Evolutionary conservation across 2,113 vertebrate genomes (phyloP).

Genomic region (Martes martes): DNA sequence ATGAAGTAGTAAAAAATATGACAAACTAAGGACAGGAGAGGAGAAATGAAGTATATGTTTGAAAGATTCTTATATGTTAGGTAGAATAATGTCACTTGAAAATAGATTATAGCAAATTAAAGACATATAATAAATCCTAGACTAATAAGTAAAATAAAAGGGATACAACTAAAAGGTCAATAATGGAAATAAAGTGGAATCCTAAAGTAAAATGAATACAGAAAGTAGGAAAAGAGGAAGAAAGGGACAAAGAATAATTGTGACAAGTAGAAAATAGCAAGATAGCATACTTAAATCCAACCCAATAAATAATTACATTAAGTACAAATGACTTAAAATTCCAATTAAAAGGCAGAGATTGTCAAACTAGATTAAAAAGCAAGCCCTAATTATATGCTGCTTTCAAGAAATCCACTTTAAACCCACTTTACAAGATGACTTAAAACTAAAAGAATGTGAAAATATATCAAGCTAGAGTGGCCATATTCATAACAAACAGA

Average conservation of each 20-base stretch:
- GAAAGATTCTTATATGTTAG: neutral
- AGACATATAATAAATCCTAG: neutral
- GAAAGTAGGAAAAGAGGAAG: neutral
- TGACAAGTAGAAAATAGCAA: neutral
- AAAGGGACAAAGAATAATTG: neutral
- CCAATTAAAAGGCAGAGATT: neutral
- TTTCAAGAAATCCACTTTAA: constrained; percentile 21
- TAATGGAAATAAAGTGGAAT: neutral
- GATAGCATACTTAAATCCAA: neutral
- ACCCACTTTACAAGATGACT: neutral
- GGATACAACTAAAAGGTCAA: neutral
- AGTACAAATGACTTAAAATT: constrained; percentile 44
- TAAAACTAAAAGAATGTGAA: constrained; percentile 5
- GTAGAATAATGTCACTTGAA: neutral
- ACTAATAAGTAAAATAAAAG: constrained; percentile 8
- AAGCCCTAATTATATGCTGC: neutral
- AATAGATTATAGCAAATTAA: neutral
- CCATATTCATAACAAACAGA: neutral
- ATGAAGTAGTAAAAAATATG: neutral
- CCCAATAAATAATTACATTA: neutral
- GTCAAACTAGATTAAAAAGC: neutral
- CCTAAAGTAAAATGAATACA: neutral
- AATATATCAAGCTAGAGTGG: neutral
- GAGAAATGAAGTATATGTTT: neutral
- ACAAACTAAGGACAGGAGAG: neutral